A percentile compares a stretch with the other conserved stretches of the same genome.
These are phyloP conservation scores for Tenthredo livida DNA, from an alignment of 2,888 invertebrate genomes.

Conservation along the genomic window DNA sequence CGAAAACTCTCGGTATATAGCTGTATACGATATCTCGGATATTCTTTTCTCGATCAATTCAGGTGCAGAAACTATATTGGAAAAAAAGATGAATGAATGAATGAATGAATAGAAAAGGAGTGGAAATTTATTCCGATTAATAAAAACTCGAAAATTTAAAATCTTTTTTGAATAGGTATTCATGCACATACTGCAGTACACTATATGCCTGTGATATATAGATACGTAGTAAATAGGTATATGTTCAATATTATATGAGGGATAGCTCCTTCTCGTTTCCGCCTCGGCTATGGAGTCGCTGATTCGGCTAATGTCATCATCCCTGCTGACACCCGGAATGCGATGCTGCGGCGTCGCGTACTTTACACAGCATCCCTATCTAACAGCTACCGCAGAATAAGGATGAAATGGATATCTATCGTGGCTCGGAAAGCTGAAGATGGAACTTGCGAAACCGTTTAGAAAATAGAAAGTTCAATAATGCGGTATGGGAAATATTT, in stretches of 20 bases:
- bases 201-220: background rate
- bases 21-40: background rate
- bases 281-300: slow-evolving; percentile 56
- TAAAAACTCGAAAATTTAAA: too few relatives aligned
- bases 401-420: background rate
- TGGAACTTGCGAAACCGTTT: background rate
- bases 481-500: background rate
- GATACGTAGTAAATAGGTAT: background rate
- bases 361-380: background rate
- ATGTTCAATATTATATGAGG: background rate
- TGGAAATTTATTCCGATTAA: too few relatives aligned
- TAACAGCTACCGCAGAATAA: background rate
- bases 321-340: slow-evolving; percentile 60
- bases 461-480: background rate
- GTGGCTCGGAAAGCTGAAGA: background rate
- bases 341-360: slow-evolving; percentile 58
- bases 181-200: too few relatives aligned
- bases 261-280: slow-evolving; percentile 20
- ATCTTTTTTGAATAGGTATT: too few relatives aligned
- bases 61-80: too few relatives aligned
- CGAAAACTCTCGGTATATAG: too few relatives aligned
- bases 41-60: too few relatives aligned
- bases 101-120: too few relatives aligned
- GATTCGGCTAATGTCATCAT: slow-evolving; percentile 59
- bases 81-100: too few relatives aligned